Evolutionary conservation across 1,140 invertebrate genomes (phyloP).

Genomic region (Zaprionus camerounensis): DNA sequence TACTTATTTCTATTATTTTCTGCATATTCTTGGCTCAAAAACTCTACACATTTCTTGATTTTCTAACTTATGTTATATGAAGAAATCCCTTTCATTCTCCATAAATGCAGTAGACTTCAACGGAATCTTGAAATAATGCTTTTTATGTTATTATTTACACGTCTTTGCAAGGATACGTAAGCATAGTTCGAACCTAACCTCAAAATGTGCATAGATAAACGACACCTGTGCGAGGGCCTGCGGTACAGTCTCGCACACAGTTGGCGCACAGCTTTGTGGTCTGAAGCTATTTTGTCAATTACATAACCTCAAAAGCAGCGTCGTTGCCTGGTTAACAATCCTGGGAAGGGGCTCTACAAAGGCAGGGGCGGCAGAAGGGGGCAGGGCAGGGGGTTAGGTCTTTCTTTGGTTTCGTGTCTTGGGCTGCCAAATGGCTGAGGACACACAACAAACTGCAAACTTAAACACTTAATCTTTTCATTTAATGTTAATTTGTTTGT

Average conservation of each 20-base stretch:
- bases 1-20: too few relatives aligned
- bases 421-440: slow-evolving; percentile 59
- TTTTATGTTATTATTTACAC: background rate
- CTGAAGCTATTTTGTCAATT: slow-evolving; percentile 38
- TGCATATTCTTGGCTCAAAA: too few relatives aligned
- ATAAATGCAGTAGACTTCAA: too few relatives aligned
- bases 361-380: too few relatives aligned
- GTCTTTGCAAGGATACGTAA: background rate
- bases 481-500: slow-evolving; percentile 83
- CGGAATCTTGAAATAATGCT: too few relatives aligned
- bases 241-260: slow-evolving; percentile 10
- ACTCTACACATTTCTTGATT: too few relatives aligned
- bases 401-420: slow-evolving; percentile 29
- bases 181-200: background rate
- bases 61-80: too few relatives aligned
- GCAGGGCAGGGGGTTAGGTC: background rate
- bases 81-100: too few relatives aligned
- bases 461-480: slow-evolving; percentile 82
- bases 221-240: background rate
- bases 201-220: background rate
- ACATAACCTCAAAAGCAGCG: slow-evolving; percentile 53
- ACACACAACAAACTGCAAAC: slow-evolving; percentile 60
- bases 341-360: background rate
- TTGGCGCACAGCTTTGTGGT: background rate
- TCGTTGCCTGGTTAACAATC: slow-evolving; percentile 1